Conservation (phyloP, 92 coral and sea anemone species). For the Palythoa grandiflora region DNA sequence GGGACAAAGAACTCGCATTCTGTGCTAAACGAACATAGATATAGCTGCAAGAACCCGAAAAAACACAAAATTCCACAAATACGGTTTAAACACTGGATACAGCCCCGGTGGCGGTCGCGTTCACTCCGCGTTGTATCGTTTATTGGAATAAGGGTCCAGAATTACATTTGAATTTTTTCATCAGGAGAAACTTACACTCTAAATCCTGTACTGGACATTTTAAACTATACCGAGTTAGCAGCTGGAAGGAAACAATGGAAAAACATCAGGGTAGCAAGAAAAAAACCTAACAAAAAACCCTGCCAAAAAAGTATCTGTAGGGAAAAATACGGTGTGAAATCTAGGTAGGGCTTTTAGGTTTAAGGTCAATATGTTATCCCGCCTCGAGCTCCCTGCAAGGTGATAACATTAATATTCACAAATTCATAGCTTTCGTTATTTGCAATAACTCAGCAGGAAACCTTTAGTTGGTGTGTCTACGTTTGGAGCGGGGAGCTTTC, state of each 20-base stretch:
- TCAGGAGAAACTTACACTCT: neutral
- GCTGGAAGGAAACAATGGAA: neutral
- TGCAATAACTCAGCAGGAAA: neutral
- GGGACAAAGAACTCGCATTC: too few species aligned
- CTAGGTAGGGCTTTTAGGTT: neutral
- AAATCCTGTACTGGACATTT: neutral
- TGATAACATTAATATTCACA: constrained; percentile 57
- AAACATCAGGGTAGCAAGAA: constrained; percentile 11
- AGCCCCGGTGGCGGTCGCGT: too few species aligned
- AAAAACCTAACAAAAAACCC: neutral
- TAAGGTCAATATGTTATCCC: neutral
- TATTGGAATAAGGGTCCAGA: too few species aligned
- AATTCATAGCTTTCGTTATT: neutral
- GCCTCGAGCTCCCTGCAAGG: constrained; percentile 54
- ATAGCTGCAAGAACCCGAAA: too few species aligned
- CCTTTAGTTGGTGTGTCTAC: neutral
- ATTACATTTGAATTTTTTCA: neutral
- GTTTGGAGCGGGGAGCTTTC: neutral
- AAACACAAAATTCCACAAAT: too few species aligned
- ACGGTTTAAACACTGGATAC: too few species aligned
- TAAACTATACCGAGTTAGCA: neutral
- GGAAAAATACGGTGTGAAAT: neutral
- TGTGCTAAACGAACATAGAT: too few species aligned
- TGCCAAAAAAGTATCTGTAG: neutral
- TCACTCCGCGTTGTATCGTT: too few species aligned